phyloP scores from a whole-genome alignment of 1,140 invertebrate genomes.

The Anoplophora glabripennis region DNA sequence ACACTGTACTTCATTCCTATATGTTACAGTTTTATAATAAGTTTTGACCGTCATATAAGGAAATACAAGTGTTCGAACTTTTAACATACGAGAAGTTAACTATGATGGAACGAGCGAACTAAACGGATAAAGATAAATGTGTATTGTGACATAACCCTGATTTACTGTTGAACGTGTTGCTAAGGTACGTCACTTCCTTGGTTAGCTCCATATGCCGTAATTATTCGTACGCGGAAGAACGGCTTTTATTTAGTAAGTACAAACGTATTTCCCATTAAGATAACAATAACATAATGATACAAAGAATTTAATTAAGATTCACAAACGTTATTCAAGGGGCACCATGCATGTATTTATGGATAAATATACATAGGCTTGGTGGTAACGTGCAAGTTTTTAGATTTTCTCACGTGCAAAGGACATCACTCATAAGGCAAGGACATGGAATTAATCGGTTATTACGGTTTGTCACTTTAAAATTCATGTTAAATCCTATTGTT shows the following conservation, averaged over 20 bases:
- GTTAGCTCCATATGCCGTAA: conserved; percentile 4
- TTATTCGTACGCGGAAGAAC: conserved; percentile 15
- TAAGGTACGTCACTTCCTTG: neutral
- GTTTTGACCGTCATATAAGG: no score
- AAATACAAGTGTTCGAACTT: no score
- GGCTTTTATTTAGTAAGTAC: conserved; percentile 8
- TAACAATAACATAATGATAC: conserved; percentile 13
- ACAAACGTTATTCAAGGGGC: conserved; percentile 9
- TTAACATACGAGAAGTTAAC: no score
- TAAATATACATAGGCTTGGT: neutral
- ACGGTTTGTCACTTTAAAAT: neutral
- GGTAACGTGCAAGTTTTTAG: neutral
- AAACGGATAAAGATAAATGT: no score
- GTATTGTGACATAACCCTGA: no score
- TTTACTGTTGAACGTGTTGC: no score
- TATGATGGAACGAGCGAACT: no score
- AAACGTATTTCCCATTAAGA: neutral
- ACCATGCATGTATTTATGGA: neutral
- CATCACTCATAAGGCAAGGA: conserved; percentile 1
- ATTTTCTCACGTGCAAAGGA: conserved; percentile 6
- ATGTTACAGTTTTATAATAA: no score
- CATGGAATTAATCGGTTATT: neutral
- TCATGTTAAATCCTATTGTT: neutral
- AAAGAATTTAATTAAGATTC: conserved; percentile 7
- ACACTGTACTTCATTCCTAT: no score